Percentiles rank a stretch among this genome's conserved stretches.
phyloP scores from a whole-genome alignment of 2,113 vertebrate genomes.

The human region GRCh38 chr14:78245501-78246000 shows the following conservation, averaged over 20 bases:
- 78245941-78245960: constrained; percentile 57
- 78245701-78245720: background rate
- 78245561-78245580: background rate
- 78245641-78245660: constrained; percentile 48
- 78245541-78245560: background rate
- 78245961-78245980: constrained; percentile 20
- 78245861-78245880: background rate
- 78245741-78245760: background rate
- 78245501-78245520: background rate
- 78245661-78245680: constrained; percentile 37
- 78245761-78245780: background rate
- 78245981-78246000: constrained; percentile 56
- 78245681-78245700: background rate
- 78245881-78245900: background rate
- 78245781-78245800: background rate
- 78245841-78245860: background rate
- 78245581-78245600: background rate
- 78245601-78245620: background rate
- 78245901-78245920: background rate
- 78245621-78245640: background rate
- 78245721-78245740: background rate
- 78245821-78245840: background rate
- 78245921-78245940: constrained; percentile 26
- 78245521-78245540: background rate
- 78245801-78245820: background rate